Evolutionary conservation across 2,888 invertebrate genomes (phyloP).

Genomic region (Vanessa cardui): DNA sequence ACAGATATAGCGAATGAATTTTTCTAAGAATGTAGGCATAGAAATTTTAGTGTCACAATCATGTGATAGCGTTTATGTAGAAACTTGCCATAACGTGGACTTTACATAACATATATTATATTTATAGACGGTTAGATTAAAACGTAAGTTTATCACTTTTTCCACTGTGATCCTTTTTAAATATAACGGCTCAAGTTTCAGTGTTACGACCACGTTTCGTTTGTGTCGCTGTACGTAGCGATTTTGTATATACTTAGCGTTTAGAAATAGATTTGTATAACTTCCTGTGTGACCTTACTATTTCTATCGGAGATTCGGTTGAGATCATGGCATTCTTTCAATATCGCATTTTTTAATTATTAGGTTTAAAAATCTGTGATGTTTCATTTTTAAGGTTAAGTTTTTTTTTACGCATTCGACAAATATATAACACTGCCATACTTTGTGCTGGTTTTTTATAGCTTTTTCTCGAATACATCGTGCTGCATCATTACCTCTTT

Average conservation of each 20-base stretch:
- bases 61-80: slow-evolving; percentile 75
- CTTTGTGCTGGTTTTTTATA: slow-evolving; percentile 32
- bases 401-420: slow-evolving; percentile 45
- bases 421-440: slow-evolving; percentile 53
- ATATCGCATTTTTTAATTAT: slow-evolving; percentile 54
- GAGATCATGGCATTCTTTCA: slow-evolving; percentile 60
- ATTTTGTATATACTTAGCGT: slow-evolving; percentile 72
- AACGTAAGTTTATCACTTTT: slow-evolving; percentile 78
- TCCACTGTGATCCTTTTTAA: slow-evolving; percentile 83
- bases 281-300: slow-evolving; percentile 80
- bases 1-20: slow-evolving; percentile 73
- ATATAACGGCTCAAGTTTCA: slow-evolving; percentile 78
- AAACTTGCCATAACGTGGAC: slow-evolving; percentile 81
- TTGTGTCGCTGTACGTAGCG: slow-evolving; percentile 53
- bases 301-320: slow-evolving; percentile 55
- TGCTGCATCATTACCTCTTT: slow-evolving; percentile 49
- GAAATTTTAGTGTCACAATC: slow-evolving; percentile 64
- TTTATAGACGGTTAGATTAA: slow-evolving; percentile 56
- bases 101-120: slow-evolving; percentile 65
- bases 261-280: slow-evolving; percentile 55
- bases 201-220: slow-evolving; percentile 67
- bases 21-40: slow-evolving; percentile 78
- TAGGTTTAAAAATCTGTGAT: slow-evolving; percentile 77
- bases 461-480: slow-evolving; percentile 31
- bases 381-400: slow-evolving; percentile 64